A percentile compares a stretch with the other conserved stretches of the same genome.
These are phyloP conservation scores for Eurytoma adleriae DNA, from an alignment of 2,888 invertebrate species.

Conservation along the genomic window DNA sequence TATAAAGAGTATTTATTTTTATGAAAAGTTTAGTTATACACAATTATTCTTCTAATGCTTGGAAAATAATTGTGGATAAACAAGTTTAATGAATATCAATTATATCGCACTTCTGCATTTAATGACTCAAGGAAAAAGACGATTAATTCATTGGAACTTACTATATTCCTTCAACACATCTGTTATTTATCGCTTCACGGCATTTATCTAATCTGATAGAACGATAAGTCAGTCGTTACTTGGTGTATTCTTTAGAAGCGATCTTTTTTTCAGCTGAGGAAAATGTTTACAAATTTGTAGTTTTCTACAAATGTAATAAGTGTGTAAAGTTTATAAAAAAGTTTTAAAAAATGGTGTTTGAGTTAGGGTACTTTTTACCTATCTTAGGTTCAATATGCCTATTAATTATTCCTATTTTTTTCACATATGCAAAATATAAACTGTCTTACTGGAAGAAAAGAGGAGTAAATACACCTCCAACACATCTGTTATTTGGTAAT, in stretches of 20 bases:
- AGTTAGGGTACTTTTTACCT: not conserved
- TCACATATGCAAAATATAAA: slow-evolving; percentile 63
- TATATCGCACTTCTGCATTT: no score
- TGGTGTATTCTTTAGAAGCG: no score
- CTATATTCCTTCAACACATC: no score
- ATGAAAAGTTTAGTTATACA: not conserved
- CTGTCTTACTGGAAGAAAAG: slow-evolving; percentile 66
- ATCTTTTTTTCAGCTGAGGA: not conserved
- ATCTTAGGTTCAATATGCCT: not conserved
- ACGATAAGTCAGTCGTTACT: not conserved
- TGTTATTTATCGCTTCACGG: not conserved
- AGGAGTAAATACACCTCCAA: slow-evolving; percentile 63
- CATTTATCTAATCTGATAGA: not conserved
- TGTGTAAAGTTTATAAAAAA: not conserved
- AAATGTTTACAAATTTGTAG: not conserved
- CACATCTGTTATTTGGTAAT: slow-evolving; percentile 66
- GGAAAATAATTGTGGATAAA: not conserved
- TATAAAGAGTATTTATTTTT: no score
- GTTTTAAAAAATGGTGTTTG: not conserved
- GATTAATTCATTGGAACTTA: no score
- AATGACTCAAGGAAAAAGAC: no score
- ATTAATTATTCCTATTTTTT: slow-evolving; percentile 50
- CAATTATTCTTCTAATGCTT: not conserved
- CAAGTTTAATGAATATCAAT: no score
- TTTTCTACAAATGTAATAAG: not conserved